Conservation (phyloP, 2,888 invertebrate genomes). For the Hofmannophila pseudospretella region DNA sequence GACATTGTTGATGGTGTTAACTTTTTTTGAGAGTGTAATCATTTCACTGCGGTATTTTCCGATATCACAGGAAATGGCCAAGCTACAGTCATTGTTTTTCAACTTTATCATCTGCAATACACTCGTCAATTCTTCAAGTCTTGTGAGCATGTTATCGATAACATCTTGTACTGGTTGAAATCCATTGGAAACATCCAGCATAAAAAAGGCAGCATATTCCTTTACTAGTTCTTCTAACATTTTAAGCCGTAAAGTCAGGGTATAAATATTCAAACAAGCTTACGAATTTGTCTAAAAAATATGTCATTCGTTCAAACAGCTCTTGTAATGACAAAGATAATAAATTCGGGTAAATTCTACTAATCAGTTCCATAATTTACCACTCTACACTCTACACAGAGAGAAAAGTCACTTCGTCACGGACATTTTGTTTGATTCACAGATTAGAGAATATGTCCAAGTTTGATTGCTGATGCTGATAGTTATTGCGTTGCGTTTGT, state of each 20-base stretch:
- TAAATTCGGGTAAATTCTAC: slow-evolving; percentile 45
- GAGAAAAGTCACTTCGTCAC: no score
- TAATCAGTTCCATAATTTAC: slow-evolving; percentile 50
- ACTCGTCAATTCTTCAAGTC: slow-evolving; percentile 81
- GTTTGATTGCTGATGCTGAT: no score
- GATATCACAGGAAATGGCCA: slow-evolving; percentile 70
- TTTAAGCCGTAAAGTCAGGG: slow-evolving; percentile 58
- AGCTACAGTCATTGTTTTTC: slow-evolving; percentile 63
- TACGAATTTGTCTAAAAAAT: slow-evolving; percentile 49
- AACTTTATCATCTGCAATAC: slow-evolving; percentile 76
- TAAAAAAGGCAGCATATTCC: slow-evolving; percentile 77
- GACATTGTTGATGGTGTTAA: slow-evolving; percentile 73
- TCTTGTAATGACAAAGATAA: slow-evolving; percentile 48
- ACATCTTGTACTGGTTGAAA: slow-evolving; percentile 79
- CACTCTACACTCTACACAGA: no score
- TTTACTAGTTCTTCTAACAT: slow-evolving; percentile 73
- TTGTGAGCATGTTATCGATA: slow-evolving; percentile 82
- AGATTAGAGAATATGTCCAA: no score
- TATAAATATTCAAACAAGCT: slow-evolving; percentile 61
- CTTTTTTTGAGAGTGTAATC: slow-evolving; percentile 69
- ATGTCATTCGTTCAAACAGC: slow-evolving; percentile 55
- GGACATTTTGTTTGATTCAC: no score
- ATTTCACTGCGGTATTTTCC: slow-evolving; percentile 72
- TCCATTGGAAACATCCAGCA: slow-evolving; percentile 71
- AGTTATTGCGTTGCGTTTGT: no score